A percentile compares a stretch with the other conserved stretches of the same genome.
phyloP scores from a whole-genome alignment of 2,888 invertebrate species.

The Anthrax anthrax region DNA sequence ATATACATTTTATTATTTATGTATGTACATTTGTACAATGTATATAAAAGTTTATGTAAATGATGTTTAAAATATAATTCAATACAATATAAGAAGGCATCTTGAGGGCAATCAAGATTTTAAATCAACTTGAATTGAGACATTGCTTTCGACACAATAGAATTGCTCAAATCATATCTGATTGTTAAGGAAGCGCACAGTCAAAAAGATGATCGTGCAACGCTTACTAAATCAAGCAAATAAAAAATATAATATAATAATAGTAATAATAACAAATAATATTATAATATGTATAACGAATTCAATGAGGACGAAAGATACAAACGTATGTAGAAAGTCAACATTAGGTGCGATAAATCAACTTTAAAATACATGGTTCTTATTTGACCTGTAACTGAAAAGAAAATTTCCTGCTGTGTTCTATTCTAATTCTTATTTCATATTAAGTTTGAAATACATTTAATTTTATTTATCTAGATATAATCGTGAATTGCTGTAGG shows the following conservation, averaged over 20 bases:
- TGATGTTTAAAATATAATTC: too few species aligned
- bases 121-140: conserved; percentile 6
- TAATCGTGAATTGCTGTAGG: too few species aligned
- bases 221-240: neutral
- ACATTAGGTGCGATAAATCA: neutral
- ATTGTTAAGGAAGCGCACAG: neutral
- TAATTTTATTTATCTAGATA: too few species aligned
- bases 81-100: neutral
- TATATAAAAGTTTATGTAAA: too few species aligned
- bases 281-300: too few species aligned
- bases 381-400: neutral
- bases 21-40: too few species aligned
- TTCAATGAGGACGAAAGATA: too few species aligned
- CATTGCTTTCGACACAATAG: conserved; percentile 8
- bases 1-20: too few species aligned
- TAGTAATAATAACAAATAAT: too few species aligned
- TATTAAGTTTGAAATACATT: too few species aligned
- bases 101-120: neutral
- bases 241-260: too few species aligned
- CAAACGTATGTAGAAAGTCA: neutral
- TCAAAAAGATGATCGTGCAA: neutral
- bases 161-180: conserved; percentile 4
- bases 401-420: neutral
- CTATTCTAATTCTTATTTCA: neutral
- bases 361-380: neutral